Evolutionary conservation across 30 jellyfish, hydroid and myxozoan species (phyloP), one percentile per base, ranked within the genome.

Genomic region (Pelagia noctiluca): DNA sequence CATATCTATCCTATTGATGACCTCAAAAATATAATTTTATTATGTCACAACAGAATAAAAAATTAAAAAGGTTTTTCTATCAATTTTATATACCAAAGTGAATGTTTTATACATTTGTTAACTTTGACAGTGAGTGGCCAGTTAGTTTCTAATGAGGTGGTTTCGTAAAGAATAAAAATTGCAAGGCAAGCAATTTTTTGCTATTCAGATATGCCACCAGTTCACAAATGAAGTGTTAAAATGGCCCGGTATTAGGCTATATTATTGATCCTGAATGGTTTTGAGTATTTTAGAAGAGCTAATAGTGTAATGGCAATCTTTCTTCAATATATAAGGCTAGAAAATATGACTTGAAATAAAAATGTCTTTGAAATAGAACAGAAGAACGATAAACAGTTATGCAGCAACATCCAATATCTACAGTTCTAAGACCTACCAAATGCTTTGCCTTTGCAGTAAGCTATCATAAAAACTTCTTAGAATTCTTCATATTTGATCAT

Each of bases 391-490:
- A 52, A 52, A 52, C 12, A 52, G 68, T 52, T 52, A 52, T 52
- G 68, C 68, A 52, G 12, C 68, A 52, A 52, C 68, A 52, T 52
- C 68, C 16, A 52, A 52, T 52, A 52, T 52, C 68, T 3, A 52
- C 47, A 38, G 82, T 38, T 70, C 50, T 70, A 28, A 70, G 63
- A 13, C 82, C 82, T 23, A 25, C 82, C 82, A 38, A 70, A 70
- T 22, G 82, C 47, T 38, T 70, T 72, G 18, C 82, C 82, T 37
- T 70, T 70, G 66, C 63, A 34, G 82, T 25, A 38, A 24, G 30
- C 82, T 13, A 72, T 70, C 63, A 70, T 22, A 38, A 70, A 70
- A 38, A 70, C 26, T 7, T 70, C 66, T 24, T 70, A 30, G 25
- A 70, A 70, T 32, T 70, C 67, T 70, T 35, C 82, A 32, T 70